Percentiles rank a stretch among this genome's conserved stretches.
These are phyloP conservation scores for Trialeurodes vaporariorum DNA, from an alignment of 1,140 invertebrate genomes.

Conservation along the genomic window DNA sequence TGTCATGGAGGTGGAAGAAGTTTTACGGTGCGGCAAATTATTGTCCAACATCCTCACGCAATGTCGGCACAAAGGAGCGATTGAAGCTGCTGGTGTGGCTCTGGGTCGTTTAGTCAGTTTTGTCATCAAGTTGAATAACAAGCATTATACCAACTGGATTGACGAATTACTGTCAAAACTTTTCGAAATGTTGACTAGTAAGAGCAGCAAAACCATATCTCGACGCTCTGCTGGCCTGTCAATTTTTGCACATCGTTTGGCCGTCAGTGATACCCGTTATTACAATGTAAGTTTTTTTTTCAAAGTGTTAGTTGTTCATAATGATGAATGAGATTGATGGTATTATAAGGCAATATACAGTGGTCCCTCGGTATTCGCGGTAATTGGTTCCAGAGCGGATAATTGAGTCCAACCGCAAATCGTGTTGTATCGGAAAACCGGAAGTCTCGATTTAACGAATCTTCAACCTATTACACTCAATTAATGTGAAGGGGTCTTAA, in stretches of 20 bases:
- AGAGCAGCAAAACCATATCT: background rate
- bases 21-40: background rate
- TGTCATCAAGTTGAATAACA: background rate
- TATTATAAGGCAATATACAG: too few relatives aligned
- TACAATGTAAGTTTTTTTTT: background rate
- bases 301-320: too few relatives aligned
- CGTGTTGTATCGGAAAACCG: too few relatives aligned
- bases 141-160: background rate
- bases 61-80: background rate
- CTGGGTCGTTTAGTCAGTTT: background rate
- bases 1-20: background rate
- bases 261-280: background rate
- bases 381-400: too few relatives aligned
- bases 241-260: background rate
- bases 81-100: background rate
- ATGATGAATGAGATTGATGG: too few relatives aligned
- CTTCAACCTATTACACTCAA: too few relatives aligned
- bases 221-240: background rate
- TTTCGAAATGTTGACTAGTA: background rate
- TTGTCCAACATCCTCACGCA: background rate
- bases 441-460: too few relatives aligned
- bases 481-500: too few relatives aligned
- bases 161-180: background rate
- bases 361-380: too few relatives aligned
- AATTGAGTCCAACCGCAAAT: too few relatives aligned